A percentile compares a stretch with the other conserved stretches of the same genome.
Evolutionary conservation across 2,888 invertebrate genomes (phyloP).

Genomic region (Rhingia campestris): DNA sequence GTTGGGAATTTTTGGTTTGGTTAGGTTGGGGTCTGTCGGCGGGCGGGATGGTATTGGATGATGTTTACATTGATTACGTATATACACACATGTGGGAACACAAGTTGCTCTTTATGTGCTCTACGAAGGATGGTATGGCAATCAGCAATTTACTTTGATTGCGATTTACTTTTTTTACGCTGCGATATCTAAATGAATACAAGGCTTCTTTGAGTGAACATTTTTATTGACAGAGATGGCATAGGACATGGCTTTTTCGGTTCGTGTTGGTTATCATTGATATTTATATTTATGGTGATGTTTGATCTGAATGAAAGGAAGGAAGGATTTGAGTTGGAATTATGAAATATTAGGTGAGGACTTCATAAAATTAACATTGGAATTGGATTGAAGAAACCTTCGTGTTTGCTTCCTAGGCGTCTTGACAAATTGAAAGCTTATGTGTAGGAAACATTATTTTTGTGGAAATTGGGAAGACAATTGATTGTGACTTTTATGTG

Average conservation of each 20-base stretch:
- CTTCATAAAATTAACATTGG: too few species aligned
- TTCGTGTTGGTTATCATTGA: conserved; percentile 16
- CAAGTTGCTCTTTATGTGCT: conserved; percentile 36
- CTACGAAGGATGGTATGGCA: conserved; percentile 19
- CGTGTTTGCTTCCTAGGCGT: too few species aligned
- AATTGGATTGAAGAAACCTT: too few species aligned
- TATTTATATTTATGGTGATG: conserved; percentile 2
- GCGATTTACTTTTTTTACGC: conserved; percentile 35
- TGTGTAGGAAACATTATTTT: too few species aligned
- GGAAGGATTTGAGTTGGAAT: neutral
- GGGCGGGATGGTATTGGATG: neutral
- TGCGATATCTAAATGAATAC: conserved; percentile 45
- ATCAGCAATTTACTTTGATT: conserved; percentile 61
- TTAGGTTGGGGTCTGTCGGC: neutral
- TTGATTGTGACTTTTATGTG: too few species aligned
- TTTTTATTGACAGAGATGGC: neutral
- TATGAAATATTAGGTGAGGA: neutral
- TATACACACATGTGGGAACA: conserved; percentile 5
- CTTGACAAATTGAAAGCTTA: too few species aligned
- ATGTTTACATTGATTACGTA: neutral
- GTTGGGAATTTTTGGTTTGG: conserved; percentile 25
- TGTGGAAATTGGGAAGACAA: too few species aligned
- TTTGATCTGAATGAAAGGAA: conserved; percentile 8
- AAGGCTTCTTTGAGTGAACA: conserved; percentile 2
- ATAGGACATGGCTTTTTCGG: conserved; percentile 8